Percentiles rank a stretch among this genome's conserved stretches.
These are phyloP conservation scores for Malacosoma neustria DNA, from an alignment of 2,888 invertebrate species.

Conservation along the genomic window DNA sequence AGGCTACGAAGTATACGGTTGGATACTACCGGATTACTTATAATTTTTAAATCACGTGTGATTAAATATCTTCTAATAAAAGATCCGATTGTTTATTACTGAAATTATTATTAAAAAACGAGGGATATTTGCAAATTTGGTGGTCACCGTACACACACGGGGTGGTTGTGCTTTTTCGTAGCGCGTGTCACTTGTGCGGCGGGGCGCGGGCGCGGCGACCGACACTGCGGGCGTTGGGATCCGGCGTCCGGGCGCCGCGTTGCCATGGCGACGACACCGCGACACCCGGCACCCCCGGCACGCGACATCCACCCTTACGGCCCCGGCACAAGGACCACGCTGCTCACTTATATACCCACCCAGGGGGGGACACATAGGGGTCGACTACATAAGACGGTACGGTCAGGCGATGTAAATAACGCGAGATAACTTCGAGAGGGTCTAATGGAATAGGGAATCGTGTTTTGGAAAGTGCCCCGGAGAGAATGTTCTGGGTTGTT, in stretches of 20 bases:
- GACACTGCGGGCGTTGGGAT: slow-evolving; percentile 77
- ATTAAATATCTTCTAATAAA: too few relatives aligned
- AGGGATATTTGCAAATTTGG: slow-evolving; percentile 5
- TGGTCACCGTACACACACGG: slow-evolving; percentile 29
- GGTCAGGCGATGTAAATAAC: slow-evolving; percentile 74
- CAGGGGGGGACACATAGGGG: slow-evolving; percentile 47
- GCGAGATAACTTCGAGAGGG: slow-evolving; percentile 70
- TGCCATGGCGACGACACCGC: slow-evolving; percentile 75
- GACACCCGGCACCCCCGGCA: slow-evolving; percentile 43
- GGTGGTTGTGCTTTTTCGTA: slow-evolving; percentile 73
- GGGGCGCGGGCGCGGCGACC: slow-evolving; percentile 67
- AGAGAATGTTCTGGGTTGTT: slow-evolving; percentile 63
- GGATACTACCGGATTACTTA: too few relatives aligned
- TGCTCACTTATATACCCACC: slow-evolving; percentile 53
- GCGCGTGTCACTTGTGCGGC: slow-evolving; percentile 72
- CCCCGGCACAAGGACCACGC: slow-evolving; percentile 38
- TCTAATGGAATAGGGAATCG: slow-evolving; percentile 72
- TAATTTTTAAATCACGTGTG: too few relatives aligned
- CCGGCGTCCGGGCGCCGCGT: slow-evolving; percentile 77
- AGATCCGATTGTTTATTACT: too few relatives aligned
- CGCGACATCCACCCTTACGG: slow-evolving; percentile 40
- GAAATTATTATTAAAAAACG: too few relatives aligned
- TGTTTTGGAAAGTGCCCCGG: slow-evolving; percentile 68
- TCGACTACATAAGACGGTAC: slow-evolving; percentile 67
- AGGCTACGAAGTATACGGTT: too few relatives aligned